phyloP scores from a whole-genome alignment of 2,797 vertebrate species.

The Xiphorhynchus erythropygius region DNA sequence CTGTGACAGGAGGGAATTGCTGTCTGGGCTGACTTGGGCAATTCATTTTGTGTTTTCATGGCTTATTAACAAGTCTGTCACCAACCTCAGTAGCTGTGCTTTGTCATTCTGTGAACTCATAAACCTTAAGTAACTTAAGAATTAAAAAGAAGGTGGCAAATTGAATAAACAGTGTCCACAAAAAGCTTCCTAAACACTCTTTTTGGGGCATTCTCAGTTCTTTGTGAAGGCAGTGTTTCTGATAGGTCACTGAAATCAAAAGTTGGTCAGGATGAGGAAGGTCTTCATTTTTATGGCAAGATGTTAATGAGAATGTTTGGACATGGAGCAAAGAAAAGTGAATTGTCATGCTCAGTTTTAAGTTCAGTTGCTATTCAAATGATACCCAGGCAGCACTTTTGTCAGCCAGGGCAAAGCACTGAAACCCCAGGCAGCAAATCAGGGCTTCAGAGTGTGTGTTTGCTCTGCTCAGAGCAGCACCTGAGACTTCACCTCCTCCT shows the following conservation, averaged over 20 bases:
- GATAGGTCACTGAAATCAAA: neutral
- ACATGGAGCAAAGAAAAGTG: neutral
- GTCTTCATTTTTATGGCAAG: neutral
- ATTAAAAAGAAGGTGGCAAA: neutral
- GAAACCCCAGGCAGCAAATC: neutral
- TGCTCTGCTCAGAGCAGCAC: neutral
- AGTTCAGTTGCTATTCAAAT: neutral
- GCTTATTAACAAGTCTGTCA: slow-evolving; percentile 4
- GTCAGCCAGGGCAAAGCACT: neutral
- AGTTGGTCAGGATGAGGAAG: neutral
- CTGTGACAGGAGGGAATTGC: neutral
- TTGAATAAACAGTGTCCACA: neutral
- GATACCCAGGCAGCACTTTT: neutral
- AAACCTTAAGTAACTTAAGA: neutral
- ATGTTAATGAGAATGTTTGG: neutral
- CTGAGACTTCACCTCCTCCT: neutral
- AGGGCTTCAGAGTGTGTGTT: neutral
- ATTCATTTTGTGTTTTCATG: neutral
- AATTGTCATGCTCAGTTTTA: neutral
- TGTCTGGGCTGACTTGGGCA: neutral
- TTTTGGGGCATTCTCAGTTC: neutral
- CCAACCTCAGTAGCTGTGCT: neutral
- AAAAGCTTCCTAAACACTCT: neutral
- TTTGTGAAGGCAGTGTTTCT: neutral
- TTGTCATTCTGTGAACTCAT: neutral